These are phyloP conservation scores for Lepidocyrtinus sp. DNA, from an alignment of 2,888 invertebrate species.

Conservation along the genomic window DNA sequence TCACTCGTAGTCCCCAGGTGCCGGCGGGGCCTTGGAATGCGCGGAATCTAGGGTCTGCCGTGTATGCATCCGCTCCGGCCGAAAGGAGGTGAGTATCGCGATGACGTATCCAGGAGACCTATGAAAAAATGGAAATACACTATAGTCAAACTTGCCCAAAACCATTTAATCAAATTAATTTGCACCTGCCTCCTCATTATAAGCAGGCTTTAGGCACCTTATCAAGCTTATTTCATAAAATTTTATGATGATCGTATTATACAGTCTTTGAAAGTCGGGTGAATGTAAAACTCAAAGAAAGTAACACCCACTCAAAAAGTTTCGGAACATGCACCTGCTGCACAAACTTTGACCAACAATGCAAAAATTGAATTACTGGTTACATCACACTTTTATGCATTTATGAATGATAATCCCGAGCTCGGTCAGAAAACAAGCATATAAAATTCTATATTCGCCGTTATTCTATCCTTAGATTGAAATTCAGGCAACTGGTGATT, in stretches of 20 bases:
- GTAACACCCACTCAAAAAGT: background rate
- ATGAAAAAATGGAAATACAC: slow-evolving; percentile 29
- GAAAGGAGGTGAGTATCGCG: slow-evolving; percentile 69
- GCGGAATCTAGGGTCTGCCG: slow-evolving; percentile 67
- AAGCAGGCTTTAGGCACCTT: background rate
- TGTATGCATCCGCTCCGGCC: slow-evolving; percentile 68
- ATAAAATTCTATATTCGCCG: background rate
- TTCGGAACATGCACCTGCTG: slow-evolving; percentile 25
- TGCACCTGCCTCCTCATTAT: background rate
- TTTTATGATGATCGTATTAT: background rate
- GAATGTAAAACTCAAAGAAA: background rate
- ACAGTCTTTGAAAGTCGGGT: background rate
- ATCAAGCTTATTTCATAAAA: background rate
- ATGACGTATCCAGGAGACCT: slow-evolving; percentile 70
- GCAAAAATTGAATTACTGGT: background rate
- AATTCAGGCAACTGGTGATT: background rate
- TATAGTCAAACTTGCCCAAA: background rate
- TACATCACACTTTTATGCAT: background rate
- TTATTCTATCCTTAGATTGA: background rate
- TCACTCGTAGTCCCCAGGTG: slow-evolving; percentile 69
- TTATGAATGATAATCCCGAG: background rate
- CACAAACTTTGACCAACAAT: slow-evolving; percentile 28
- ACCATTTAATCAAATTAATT: background rate
- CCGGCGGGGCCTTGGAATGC: slow-evolving; percentile 66
- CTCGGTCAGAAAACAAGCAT: background rate